Percentiles rank a stretch among this genome's conserved stretches.
Evolutionary conservation across 1,140 invertebrate species (phyloP).

Genomic region (Frieseomelitta varia): DNA sequence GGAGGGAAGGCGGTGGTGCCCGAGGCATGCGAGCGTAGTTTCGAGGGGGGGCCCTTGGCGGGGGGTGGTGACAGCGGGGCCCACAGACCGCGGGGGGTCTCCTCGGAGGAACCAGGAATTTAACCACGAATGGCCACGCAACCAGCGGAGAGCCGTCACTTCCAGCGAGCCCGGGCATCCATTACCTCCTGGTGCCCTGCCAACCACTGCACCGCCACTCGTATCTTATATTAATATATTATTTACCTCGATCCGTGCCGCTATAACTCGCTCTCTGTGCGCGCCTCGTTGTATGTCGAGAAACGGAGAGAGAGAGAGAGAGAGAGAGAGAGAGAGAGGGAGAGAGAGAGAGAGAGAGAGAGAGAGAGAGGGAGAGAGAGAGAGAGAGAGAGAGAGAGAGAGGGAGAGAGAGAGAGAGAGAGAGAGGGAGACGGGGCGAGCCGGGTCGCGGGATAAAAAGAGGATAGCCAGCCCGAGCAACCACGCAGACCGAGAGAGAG

Average conservation of each 20-base stretch:
- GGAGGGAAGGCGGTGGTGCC: conserved; percentile 56
- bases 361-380: neutral
- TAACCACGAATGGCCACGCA: conserved; percentile 81
- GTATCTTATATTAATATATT: conserved; percentile 82
- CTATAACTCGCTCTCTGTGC: conserved; percentile 71
- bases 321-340: neutral
- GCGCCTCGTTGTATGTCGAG: conserved; percentile 50
- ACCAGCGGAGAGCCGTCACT: conserved; percentile 80
- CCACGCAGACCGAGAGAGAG: neutral
- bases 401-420: neutral
- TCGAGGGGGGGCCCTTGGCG: conserved; percentile 73
- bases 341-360: neutral
- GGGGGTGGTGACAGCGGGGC: conserved; percentile 79
- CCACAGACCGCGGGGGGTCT: conserved; percentile 76
- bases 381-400: no score
- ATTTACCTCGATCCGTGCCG: conserved; percentile 75
- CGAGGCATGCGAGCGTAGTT: conserved; percentile 63
- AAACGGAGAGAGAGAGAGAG: no score
- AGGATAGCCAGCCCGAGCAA: conserved; percentile 1
- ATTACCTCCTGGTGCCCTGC: conserved; percentile 81
- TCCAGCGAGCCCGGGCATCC: conserved; percentile 78
- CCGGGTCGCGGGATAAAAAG: conserved; percentile 1
- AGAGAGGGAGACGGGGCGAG: neutral
- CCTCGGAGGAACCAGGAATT: conserved; percentile 78
- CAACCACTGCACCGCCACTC: conserved; percentile 75